phyloP scores from a whole-genome alignment of 2,888 invertebrate species.

The Frankliniella fusca region DNA sequence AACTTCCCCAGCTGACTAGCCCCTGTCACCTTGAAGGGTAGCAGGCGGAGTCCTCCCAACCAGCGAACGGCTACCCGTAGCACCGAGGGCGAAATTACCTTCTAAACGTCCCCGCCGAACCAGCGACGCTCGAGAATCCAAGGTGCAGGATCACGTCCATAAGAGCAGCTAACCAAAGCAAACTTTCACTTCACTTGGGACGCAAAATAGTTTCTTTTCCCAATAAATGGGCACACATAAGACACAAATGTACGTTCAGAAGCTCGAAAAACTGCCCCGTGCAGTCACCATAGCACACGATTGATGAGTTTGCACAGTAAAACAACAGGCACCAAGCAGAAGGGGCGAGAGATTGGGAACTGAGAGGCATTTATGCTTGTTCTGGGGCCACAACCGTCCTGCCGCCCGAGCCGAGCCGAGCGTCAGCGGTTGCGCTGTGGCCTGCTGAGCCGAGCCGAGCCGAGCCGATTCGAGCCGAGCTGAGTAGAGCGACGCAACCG shows the following conservation, averaged over 20 bases:
- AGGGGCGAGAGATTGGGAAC: slow-evolving; percentile 33
- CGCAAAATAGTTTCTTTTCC: not conserved
- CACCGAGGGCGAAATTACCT: not conserved
- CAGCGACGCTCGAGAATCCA: slow-evolving; percentile 14
- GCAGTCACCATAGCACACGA: slow-evolving; percentile 11
- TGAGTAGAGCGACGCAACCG: not conserved
- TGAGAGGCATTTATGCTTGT: slow-evolving; percentile 32
- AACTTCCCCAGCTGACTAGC: no score
- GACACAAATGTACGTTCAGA: not conserved
- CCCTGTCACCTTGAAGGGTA: no score
- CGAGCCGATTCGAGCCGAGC: slow-evolving; percentile 6
- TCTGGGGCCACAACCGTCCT: slow-evolving; percentile 35
- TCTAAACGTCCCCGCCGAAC: slow-evolving; percentile 1
- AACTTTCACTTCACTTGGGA: not conserved
- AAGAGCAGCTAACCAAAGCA: slow-evolving; percentile 16
- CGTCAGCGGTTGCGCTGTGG: no score
- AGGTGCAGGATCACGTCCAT: slow-evolving; percentile 9
- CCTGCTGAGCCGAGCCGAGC: not conserved
- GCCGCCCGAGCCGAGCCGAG: slow-evolving; percentile 31
- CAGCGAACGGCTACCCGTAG: no score
- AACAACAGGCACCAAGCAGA: slow-evolving; percentile 33
- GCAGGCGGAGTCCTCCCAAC: no score
- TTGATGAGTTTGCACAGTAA: slow-evolving; percentile 6
- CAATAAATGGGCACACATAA: not conserved
- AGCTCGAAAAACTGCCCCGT: not conserved